Base-by-base conservation (phyloP, 2,888 invertebrate genomes). In the Cerastis leucographa region DNA sequence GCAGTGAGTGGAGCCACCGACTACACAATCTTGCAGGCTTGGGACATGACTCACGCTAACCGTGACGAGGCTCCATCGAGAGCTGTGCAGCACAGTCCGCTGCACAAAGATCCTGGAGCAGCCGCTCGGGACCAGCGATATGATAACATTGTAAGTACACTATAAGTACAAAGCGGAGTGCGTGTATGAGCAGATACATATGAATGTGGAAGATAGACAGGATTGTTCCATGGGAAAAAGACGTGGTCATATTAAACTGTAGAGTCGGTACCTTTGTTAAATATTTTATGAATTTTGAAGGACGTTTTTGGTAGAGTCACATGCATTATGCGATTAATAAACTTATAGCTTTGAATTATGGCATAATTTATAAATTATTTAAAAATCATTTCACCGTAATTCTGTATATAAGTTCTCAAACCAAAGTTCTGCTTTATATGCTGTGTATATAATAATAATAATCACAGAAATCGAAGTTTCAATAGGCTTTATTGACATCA, bases 11-110 rank as follows among this genome's bases (percentile, higher is more conserved):
- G 97, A 8, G 95, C 97, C 22, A 97, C 97, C 1, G 98, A 98
- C 92, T 97, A 98, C 88, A 96, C 98, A 3, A 97, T 98, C 59
- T 92, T 98, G 9, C 97, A 98, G 94, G 97, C 98, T 0, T 98
- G 97, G 95, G 96, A 96, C 77, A 96, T 96, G 96, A 95, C 95
- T 2, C 95, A 96, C 76, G 90, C 92, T 92, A 90, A 95, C 96
- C 88, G 95, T 81, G 91, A 94, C 84, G 90, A 96, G 92, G 90
- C 97, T 87, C 92, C 95, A 76, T 67, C 97, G 91, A 93, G 94
- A 88, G 95, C 96, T 3, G 89, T 97, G 88, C 92, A 95, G 94
- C 91, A 97, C 94, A 93, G 96, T 93, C 88, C 97, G 88, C 89
- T 97, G 90, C 93, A 97, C 72, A 90, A 90, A 35, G 96, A 96